Percentiles rank a stretch among this genome's conserved stretches.
Evolutionary conservation across 2,797 vertebrate genomes (phyloP).

Genomic region (Cyprinodon diabolis): DNA sequence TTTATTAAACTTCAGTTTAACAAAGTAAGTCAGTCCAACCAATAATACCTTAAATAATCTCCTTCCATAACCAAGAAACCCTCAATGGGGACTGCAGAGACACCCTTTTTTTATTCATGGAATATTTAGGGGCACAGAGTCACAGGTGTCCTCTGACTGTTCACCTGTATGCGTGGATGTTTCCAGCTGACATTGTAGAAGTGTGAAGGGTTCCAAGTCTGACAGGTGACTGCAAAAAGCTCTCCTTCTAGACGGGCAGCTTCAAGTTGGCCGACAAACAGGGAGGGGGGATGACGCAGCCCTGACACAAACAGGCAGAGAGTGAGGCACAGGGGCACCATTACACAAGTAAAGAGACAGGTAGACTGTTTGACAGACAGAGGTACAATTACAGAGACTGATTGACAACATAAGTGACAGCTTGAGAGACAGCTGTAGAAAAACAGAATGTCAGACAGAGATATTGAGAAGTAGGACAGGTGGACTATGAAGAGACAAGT

Average conservation of each 20-base stretch:
- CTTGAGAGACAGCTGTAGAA: background rate
- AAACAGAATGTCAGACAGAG: background rate
- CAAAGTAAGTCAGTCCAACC: too few species aligned
- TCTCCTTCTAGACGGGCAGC: slow-evolving; percentile 83
- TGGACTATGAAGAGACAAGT: background rate
- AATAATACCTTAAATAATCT: too few species aligned
- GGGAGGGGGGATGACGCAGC: slow-evolving; percentile 35
- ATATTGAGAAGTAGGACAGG: background rate
- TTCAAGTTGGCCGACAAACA: slow-evolving; percentile 65
- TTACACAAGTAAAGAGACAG: background rate
- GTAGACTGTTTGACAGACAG: background rate
- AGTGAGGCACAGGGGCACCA: background rate
- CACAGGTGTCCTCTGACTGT: slow-evolving; percentile 16
- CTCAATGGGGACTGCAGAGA: too few species aligned
- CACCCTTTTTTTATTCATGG: too few species aligned
- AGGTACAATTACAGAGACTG: background rate
- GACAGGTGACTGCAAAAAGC: slow-evolving; percentile 80
- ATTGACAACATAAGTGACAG: background rate
- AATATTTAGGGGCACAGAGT: background rate
- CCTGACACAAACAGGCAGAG: slow-evolving; percentile 43
- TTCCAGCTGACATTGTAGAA: slow-evolving; percentile 72
- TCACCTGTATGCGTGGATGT: slow-evolving; percentile 58
- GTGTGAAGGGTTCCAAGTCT: slow-evolving; percentile 48
- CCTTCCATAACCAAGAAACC: too few species aligned
- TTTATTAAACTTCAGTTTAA: too few species aligned